A percentile compares a stretch with the other conserved stretches of the same genome.
Evolutionary conservation across 2,888 invertebrate species (phyloP).

Genomic region (Synanthedon vespiformis): DNA sequence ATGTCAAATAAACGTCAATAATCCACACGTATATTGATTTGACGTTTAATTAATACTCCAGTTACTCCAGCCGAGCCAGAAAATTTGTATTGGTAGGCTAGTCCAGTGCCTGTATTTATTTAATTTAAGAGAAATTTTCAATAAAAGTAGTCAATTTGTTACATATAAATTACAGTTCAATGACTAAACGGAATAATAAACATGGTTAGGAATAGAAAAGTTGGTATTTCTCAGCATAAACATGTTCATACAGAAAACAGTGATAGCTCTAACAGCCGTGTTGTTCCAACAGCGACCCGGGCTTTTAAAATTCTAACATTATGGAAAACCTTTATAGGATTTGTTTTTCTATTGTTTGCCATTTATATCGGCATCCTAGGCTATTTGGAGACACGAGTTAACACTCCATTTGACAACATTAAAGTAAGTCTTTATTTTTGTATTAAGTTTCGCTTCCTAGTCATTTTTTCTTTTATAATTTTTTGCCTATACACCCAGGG

Average conservation of each 20-base stretch:
- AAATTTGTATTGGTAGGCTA: not conserved
- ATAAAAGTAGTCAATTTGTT: slow-evolving; percentile 23
- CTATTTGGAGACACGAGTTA: slow-evolving; percentile 88
- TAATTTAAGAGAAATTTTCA: slow-evolving; percentile 13
- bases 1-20: not conserved
- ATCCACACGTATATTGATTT: not conserved
- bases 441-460: too few relatives aligned
- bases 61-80: not conserved
- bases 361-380: slow-evolving; percentile 83
- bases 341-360: slow-evolving; percentile 75
- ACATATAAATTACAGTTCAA: slow-evolving; percentile 12
- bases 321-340: slow-evolving; percentile 74
- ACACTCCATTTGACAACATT: slow-evolving; percentile 83
- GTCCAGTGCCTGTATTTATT: not conserved
- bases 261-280: slow-evolving; percentile 37
- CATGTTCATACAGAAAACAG: slow-evolving; percentile 33
- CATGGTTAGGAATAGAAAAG: slow-evolving; percentile 50
- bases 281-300: slow-evolving; percentile 18
- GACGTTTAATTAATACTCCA: not conserved
- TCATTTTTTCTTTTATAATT: too few relatives aligned
- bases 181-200: not conserved
- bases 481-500: not conserved
- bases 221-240: slow-evolving; percentile 23
- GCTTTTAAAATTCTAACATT: slow-evolving; percentile 32
- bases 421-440: slow-evolving; percentile 65